Evolutionary conservation across 2,113 vertebrate species (phyloP), one percentile per base, ranked within the genome.

Genomic region (Amazona vittata): DNA sequence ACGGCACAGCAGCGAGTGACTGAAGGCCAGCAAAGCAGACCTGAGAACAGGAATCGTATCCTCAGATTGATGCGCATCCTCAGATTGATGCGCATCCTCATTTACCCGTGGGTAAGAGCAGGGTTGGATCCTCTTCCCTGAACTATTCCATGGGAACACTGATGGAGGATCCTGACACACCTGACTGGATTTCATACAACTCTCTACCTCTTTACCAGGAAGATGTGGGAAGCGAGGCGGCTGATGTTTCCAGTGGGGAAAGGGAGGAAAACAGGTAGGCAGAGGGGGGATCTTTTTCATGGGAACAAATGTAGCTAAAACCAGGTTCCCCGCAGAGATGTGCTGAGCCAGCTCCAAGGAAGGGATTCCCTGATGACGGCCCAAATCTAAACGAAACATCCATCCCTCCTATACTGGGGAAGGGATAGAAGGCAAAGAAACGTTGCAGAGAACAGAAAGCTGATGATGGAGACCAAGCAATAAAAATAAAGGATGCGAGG

Each of bases 41-140:
- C n/a, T 82, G 65, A 69, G 53, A 46, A 31, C 0, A 37, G 26
- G 39, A 82, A 37, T 4, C 0, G 0, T 8, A 39, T 12, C 39
- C 74, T 39, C 28, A 44, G 39, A 2, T 5, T 1, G 6, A 5
- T 3, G 26, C 35, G 7, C 4, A 1, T 15, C 53, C 74, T 39
- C 28, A 44, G 39, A 2, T 5, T 1, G 6, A 5, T 3, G 26
- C 35, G 7, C 4, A 1, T 15, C 53, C 46, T 75, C 43, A 31
- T 44, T 13, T 29, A 47, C 11, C 49, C 15, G 6, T 14, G 80
- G 31, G 20, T 19, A 43, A 43, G 17, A n/a, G 75, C 43, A 67
- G 52, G 55, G 16, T 1, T 70, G 86, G 76, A 53, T 1, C 19
- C 60, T 80, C 26, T 59, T 25, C 75, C 79, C 90, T 87, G 60